phyloP scores from a whole-genome alignment of 1,140 invertebrate species.

The Luehdorfia chinensis region DNA sequence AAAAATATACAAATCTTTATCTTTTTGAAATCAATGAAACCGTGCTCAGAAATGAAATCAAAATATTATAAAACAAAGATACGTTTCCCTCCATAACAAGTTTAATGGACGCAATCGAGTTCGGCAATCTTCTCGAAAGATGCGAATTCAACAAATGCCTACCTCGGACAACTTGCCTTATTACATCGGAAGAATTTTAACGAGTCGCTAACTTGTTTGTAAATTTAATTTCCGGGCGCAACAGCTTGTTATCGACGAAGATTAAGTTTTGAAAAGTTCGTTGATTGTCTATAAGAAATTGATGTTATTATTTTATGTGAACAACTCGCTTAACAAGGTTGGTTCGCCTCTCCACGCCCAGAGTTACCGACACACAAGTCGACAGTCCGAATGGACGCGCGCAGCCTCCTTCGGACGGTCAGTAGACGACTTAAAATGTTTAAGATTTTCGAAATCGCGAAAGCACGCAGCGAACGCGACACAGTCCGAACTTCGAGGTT shows the following conservation, averaged over 20 bases:
- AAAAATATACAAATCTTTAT: no score
- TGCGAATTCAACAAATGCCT: constrained; percentile 20
- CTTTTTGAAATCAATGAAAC: no score
- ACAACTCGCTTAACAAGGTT: constrained; percentile 4
- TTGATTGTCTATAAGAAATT: constrained; percentile 57
- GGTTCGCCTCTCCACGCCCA: not conserved
- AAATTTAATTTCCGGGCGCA: constrained; percentile 64
- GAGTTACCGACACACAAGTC: no score
- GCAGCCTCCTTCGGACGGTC: no score
- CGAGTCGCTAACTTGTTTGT: constrained; percentile 68
- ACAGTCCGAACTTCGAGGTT: no score
- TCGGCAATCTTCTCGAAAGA: constrained; percentile 1
- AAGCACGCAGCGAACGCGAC: no score
- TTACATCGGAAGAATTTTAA: constrained; percentile 72
- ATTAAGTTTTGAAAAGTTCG: constrained; percentile 67
- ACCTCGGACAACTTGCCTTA: constrained; percentile 45
- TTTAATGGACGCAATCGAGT: not conserved
- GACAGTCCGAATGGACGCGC: no score
- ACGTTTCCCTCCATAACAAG: no score
- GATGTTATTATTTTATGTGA: constrained; percentile 36
- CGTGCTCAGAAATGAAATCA: no score
- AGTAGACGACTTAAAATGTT: no score
- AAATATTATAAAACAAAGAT: no score
- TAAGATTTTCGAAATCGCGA: no score
- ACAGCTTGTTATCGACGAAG: constrained; percentile 56